Percentiles rank a stretch among this genome's conserved stretches.
Evolutionary conservation across 2,888 invertebrate genomes (phyloP).

Genomic region (Augochlorella aurata): DNA sequence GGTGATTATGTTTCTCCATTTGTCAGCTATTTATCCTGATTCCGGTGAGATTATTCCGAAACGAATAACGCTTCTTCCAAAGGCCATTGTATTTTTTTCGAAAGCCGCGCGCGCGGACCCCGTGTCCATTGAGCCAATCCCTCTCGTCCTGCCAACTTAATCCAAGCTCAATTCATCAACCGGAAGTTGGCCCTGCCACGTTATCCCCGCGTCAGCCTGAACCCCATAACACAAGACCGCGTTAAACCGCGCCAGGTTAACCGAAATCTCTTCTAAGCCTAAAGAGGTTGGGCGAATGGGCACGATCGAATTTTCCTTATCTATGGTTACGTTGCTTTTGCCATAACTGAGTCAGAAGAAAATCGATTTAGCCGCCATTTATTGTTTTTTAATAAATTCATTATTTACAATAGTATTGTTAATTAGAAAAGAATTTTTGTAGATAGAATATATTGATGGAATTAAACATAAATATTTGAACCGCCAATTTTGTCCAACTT

Average conservation of each 20-base stretch:
- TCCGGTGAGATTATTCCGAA: too few species aligned
- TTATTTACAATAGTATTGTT: too few species aligned
- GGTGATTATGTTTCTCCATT: neutral
- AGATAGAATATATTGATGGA: too few species aligned
- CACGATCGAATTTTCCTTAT: conserved; percentile 9
- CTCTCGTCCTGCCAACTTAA: conserved; percentile 53
- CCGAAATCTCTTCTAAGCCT: conserved; percentile 67
- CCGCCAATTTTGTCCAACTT: too few species aligned
- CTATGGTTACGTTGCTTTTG: neutral
- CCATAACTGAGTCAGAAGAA: neutral
- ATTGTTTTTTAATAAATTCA: too few species aligned
- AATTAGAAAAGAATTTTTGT: too few species aligned
- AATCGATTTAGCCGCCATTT: too few species aligned
- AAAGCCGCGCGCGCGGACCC: neutral
- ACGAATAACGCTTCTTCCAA: neutral
- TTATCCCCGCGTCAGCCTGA: conserved; percentile 53
- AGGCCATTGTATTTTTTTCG: neutral
- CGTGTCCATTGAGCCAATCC: conserved; percentile 23
- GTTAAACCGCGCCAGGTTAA: conserved; percentile 63
- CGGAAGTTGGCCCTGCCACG: conserved; percentile 60
- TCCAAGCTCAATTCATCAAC: conserved; percentile 63
- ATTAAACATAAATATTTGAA: too few species aligned
- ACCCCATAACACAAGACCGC: conserved; percentile 56
- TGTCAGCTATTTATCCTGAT: neutral
- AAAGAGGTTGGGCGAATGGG: conserved; percentile 24